phyloP scores from a whole-genome alignment of 2,797 vertebrate genomes.

The Strix occidentalis region DNA sequence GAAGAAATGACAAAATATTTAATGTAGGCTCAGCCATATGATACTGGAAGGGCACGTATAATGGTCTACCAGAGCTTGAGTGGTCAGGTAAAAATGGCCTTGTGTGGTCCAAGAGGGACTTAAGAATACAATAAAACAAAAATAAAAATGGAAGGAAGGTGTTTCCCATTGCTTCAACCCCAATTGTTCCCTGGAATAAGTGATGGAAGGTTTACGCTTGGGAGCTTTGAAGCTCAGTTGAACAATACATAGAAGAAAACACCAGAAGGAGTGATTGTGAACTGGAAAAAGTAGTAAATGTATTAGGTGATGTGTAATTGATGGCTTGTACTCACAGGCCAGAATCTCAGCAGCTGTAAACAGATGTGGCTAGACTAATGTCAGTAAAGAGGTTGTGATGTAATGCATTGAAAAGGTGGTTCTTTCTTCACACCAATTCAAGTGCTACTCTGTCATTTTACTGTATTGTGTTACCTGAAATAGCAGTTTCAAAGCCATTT shows the following conservation, averaged over 20 bases:
- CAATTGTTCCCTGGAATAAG: not conserved
- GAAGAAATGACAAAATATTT: slow-evolving; percentile 15
- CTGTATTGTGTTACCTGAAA: not conserved
- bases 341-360: not conserved
- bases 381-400: not conserved
- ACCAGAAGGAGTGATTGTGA: not conserved
- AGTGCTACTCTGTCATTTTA: not conserved
- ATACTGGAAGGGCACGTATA: not conserved
- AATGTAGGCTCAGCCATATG: not conserved
- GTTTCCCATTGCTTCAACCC: not conserved
- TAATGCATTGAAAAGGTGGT: not conserved
- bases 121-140: not conserved
- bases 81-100: not conserved
- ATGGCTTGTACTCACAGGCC: not conserved
- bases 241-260: not conserved
- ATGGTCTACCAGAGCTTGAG: not conserved
- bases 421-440: not conserved
- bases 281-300: not conserved
- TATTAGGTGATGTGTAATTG: not conserved
- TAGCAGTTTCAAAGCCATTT: not conserved
- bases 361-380: not conserved
- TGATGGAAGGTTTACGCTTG: not conserved
- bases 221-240: not conserved
- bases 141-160: not conserved
- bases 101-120: not conserved